These are phyloP conservation scores for Goniozus legneri DNA, from an alignment of 1,140 invertebrate genomes.

Conservation along the genomic window DNA sequence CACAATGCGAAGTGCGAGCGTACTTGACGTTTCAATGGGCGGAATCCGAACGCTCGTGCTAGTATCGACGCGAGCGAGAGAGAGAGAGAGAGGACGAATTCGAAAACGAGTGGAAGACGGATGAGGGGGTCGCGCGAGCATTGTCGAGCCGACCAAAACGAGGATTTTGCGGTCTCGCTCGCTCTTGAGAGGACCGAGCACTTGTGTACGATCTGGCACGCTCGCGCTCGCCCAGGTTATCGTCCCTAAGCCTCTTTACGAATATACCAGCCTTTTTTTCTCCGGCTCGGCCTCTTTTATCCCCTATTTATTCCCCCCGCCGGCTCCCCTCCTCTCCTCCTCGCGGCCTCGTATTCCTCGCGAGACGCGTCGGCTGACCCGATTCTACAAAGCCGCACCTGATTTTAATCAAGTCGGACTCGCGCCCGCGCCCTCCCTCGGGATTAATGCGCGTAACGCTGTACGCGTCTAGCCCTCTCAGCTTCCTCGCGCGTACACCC, in stretches of 20 bases:
- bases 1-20: background rate
- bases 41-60: too few relatives aligned
- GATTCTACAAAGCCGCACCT: background rate
- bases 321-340: background rate
- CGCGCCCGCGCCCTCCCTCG: too few relatives aligned
- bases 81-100: too few relatives aligned
- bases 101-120: too few relatives aligned
- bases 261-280: conserved; percentile 10
- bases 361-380: background rate
- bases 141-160: too few relatives aligned
- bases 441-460: too few relatives aligned
- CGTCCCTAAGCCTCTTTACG: conserved; percentile 25
- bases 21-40: conserved; percentile 14
- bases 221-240: conserved; percentile 27
- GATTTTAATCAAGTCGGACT: conserved; percentile 1
- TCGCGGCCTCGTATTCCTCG: too few relatives aligned
- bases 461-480: too few relatives aligned
- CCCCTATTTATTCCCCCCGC: background rate
- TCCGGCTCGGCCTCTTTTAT: background rate
- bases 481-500: too few relatives aligned
- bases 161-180: conserved; percentile 11
- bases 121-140: too few relatives aligned
- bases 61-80: too few relatives aligned
- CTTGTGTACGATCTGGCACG: too few relatives aligned
- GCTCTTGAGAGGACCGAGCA: conserved; percentile 5